Percentiles rank a stretch among this genome's conserved stretches.
phyloP scores from a whole-genome alignment of 2,888 invertebrate species.

The Nomada hirtipes region DNA sequence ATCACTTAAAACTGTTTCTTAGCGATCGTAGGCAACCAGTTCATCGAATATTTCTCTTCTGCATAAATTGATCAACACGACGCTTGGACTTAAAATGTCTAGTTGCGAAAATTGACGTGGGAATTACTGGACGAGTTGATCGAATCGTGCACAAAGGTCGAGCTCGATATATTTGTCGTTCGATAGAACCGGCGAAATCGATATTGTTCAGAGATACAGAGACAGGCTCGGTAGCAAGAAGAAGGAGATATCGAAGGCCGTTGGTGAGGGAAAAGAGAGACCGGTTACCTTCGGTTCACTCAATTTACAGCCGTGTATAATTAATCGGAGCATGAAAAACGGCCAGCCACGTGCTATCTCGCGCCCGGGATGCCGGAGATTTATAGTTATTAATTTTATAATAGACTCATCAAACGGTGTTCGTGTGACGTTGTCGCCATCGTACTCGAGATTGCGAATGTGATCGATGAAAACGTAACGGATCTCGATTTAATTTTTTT shows the following conservation, averaged over 20 bases:
- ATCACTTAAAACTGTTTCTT: too few species aligned
- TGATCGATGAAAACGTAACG: conserved; percentile 63
- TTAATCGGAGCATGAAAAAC: conserved; percentile 81
- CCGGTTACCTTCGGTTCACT: conserved; percentile 77
- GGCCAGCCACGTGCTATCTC: conserved; percentile 80
- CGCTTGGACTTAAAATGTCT: too few species aligned
- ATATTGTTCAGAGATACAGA: conserved; percentile 28
- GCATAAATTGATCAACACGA: too few species aligned
- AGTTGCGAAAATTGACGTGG: conserved; percentile 11
- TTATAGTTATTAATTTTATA: conserved; percentile 83
- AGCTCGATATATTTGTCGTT: conserved; percentile 1
- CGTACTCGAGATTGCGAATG: conserved; percentile 45
- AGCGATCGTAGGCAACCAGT: too few species aligned
- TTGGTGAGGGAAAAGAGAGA: conserved; percentile 33
- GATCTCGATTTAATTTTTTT: conserved; percentile 7
- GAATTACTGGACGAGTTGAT: conserved; percentile 3
- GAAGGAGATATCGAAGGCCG: conserved; percentile 33
- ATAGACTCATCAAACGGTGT: conserved; percentile 78
- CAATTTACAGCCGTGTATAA: conserved; percentile 80
- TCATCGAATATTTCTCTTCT: too few species aligned
- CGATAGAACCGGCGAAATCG: conserved; percentile 2
- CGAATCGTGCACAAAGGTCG: background rate
- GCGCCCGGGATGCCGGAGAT: conserved; percentile 73
- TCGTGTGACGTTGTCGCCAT: conserved; percentile 46
- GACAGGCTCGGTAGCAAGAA: conserved; percentile 31